A percentile compares a stretch with the other conserved stretches of the same genome.
phyloP scores from a whole-genome alignment of 1,140 invertebrate genomes.

The silkworm (Bombyx mori) region ASM3026992v2 NC_085113.1:2800501-2801000 shows the following conservation, averaged over 20 bases:
- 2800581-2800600: no score
- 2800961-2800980: no score
- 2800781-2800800: conserved; percentile 24
- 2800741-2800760: conserved; percentile 62
- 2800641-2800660: conserved; percentile 21
- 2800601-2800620: neutral
- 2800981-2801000: no score
- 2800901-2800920: no score
- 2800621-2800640: conserved; percentile 17
- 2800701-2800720: conserved; percentile 38
- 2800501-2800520: no score
- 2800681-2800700: conserved; percentile 59
- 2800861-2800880: neutral
- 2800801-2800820: conserved; percentile 54
- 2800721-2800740: conserved; percentile 64
- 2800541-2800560: no score
- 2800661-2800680: conserved; percentile 62
- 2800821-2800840: conserved; percentile 1
- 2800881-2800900: neutral
- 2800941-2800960: no score
- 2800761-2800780: conserved; percentile 59
- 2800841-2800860: neutral
- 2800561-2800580: no score
- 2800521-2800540: no score
- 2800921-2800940: no score